These are phyloP conservation scores for Myiotriccus ornatus DNA, from an alignment of 2,797 vertebrate species.

Conservation along the genomic window DNA sequence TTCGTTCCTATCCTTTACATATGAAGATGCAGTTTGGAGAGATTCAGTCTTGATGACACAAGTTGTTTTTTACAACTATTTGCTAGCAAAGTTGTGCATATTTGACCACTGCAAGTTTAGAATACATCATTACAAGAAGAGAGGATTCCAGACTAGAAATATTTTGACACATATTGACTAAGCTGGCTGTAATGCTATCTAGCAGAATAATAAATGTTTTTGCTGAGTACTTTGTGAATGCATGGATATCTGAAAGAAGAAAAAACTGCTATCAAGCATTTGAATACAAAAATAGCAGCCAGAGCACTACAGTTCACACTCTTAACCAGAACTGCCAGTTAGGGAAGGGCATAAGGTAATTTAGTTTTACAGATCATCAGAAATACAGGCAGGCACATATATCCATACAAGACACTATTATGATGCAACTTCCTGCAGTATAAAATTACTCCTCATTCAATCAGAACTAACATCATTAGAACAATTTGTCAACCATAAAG, in stretches of 20 bases:
- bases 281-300: not conserved
- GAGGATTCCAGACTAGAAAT: not conserved
- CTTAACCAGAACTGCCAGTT: not conserved
- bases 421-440: not conserved
- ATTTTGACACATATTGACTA: not conserved
- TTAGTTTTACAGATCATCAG: not conserved
- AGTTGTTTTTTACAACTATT: not conserved
- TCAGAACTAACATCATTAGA: conserved; percentile 1
- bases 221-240: not conserved
- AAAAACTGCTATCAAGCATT: not conserved
- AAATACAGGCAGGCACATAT: not conserved
- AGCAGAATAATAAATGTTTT: not conserved
- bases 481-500: conserved; percentile 45
- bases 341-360: not conserved
- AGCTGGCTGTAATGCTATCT: not conserved
- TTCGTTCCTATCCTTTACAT: not conserved
- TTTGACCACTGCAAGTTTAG: not conserved
- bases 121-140: not conserved
- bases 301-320: not conserved
- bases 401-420: not conserved
- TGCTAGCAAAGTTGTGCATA: not conserved
- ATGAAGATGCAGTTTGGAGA: not conserved
- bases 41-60: not conserved
- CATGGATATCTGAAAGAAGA: not conserved
- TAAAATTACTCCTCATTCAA: conserved; percentile 7